Evolutionary conservation across 1,140 invertebrate genomes (phyloP).

Genomic region (Aphelinus certus): DNA sequence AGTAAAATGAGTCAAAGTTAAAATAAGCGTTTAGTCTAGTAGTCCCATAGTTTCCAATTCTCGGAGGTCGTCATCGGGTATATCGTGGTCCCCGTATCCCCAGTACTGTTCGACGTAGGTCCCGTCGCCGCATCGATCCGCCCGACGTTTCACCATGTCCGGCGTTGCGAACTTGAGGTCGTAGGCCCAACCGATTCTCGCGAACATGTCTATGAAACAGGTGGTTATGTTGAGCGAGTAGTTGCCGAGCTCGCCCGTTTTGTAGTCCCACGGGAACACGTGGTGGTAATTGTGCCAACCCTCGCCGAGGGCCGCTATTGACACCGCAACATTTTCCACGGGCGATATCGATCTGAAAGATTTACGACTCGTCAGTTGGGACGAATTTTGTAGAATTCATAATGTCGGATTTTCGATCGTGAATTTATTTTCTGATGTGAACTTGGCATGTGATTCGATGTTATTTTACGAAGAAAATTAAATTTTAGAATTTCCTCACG

Average conservation of each 20-base stretch:
- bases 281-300: conserved; percentile 89
- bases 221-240: conserved; percentile 76
- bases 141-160: conserved; percentile 72
- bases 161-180: conserved; percentile 67
- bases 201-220: conserved; percentile 77
- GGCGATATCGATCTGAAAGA: conserved; percentile 74
- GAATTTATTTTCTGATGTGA: no score
- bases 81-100: conserved; percentile 71
- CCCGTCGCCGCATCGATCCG: conserved; percentile 73
- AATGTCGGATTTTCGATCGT: no score
- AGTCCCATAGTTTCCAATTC: conserved; percentile 65
- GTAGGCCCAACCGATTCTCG: conserved; percentile 66
- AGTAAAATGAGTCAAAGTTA: neutral
- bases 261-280: conserved; percentile 77
- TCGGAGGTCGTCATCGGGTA: conserved; percentile 63
- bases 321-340: conserved; percentile 76
- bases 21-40: neutral
- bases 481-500: no score
- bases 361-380: no score
- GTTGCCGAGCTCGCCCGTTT: conserved; percentile 81
- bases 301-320: conserved; percentile 78
- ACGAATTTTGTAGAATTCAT: no score
- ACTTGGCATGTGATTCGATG: no score
- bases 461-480: no score
- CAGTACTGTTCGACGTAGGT: conserved; percentile 65